Conservation (phyloP, 2,888 invertebrate genomes). For the Patella depressa region DNA sequence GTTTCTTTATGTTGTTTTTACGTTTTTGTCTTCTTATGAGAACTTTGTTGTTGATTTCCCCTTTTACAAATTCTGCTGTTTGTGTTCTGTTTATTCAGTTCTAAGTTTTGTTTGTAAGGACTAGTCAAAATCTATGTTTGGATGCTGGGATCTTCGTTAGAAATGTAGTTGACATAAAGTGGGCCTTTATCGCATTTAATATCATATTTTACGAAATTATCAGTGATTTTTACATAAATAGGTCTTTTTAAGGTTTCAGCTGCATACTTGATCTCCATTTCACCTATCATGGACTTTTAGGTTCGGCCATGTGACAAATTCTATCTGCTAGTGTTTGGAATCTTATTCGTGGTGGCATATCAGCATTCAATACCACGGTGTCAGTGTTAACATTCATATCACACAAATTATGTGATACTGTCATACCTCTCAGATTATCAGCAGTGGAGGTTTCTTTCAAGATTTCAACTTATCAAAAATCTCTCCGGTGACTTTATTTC, state of each 20-base stretch:
- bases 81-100: background rate
- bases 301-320: background rate
- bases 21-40: too few species aligned
- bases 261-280: background rate
- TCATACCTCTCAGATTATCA: background rate
- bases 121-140: background rate
- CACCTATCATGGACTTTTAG: background rate
- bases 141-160: background rate
- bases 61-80: background rate
- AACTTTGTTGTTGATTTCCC: too few species aligned
- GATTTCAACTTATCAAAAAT: background rate
- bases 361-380: background rate
- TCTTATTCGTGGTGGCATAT: background rate
- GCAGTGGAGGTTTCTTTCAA: background rate
- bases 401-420: background rate
- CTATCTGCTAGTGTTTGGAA: background rate
- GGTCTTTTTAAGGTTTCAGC: background rate
- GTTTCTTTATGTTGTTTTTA: background rate
- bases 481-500: background rate
- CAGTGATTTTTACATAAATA: background rate
- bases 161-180: background rate
- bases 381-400: background rate
- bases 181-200: background rate
- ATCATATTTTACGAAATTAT: background rate
- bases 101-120: background rate